Conservation (phyloP, 1,140 invertebrate species). For the Drosophila chauvacae region DNA sequence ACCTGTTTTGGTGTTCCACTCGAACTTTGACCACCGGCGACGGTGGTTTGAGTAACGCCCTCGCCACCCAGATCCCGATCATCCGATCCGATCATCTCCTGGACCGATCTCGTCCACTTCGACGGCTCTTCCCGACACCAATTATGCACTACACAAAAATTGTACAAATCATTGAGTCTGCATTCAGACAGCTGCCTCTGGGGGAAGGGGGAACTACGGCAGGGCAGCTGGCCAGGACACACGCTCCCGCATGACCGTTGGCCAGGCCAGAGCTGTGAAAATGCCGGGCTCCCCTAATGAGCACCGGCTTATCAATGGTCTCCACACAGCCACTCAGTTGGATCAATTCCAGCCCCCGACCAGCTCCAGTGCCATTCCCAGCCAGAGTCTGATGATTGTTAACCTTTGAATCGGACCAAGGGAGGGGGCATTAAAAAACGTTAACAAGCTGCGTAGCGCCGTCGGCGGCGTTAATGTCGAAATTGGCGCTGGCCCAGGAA, state of each 20-base stretch:
- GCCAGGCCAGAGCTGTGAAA: conserved; percentile 5
- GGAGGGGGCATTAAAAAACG: conserved; percentile 65
- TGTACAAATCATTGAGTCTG: conserved; percentile 65
- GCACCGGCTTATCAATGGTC: conserved; percentile 49
- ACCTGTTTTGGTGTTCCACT: conserved; percentile 16
- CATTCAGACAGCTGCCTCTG: conserved; percentile 1
- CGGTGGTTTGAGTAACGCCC: conserved; percentile 3
- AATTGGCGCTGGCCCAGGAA: conserved; percentile 69
- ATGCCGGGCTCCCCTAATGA: conserved; percentile 41
- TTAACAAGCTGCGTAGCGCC: conserved; percentile 80
- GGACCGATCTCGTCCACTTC: conserved; percentile 37
- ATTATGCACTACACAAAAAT: conserved; percentile 67
- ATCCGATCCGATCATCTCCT: background rate
- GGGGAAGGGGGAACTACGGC: background rate
- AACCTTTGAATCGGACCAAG: conserved; percentile 40
- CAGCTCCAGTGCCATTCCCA: conserved; percentile 6
- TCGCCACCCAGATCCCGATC: conserved; percentile 11
- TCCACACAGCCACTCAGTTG: background rate
- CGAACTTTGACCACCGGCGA: conserved; percentile 26
- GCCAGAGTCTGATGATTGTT: conserved; percentile 47
- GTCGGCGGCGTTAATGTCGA: conserved; percentile 79
- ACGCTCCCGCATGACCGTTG: conserved; percentile 24
- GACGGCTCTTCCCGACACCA: conserved; percentile 29
- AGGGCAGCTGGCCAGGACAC: conserved; percentile 24
- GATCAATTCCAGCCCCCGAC: background rate